Base-by-base conservation (phyloP, 2,797 vertebrate genomes). In the Pseudochirops corinnae region DNA sequence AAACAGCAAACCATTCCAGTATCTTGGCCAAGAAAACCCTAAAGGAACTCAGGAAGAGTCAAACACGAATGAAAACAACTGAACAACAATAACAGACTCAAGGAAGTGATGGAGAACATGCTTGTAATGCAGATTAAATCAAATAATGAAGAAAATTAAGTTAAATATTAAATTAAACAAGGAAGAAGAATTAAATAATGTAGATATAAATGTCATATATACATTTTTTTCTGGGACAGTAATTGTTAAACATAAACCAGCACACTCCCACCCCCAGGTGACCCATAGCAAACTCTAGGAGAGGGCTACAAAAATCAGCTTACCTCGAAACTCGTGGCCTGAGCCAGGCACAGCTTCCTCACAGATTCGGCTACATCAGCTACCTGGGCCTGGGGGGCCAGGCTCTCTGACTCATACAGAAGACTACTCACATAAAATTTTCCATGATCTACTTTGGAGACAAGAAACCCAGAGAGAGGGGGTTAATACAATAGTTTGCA, bases 241-340 rank as follows among this genome's bases (percentile, higher is more conserved):
- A 24, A 50, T 14, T 28, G 33, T 46, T 11, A 82, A 46, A 46
- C 18, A 46, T 82, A 46, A 21, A 24, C 24, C 24, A 26, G 7
- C 39, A 82, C 0, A 39, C 7, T 82, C 74, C n/a, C 39, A 50
- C 1, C 24, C 74, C 74, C 39, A 26, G 0, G 3, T 26, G 39
- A 87, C 2, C 4, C 39, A 11, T 0, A 87, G 87, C 26, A 50
- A 18, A 33, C 28, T 58, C 91, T 29, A 29, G 28, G 55, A 18
- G 33, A 21, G 1, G n/a, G 50, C 95, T 93, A 46, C 50, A 90
- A 5, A 96, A 39, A n/a, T 91, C 24, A 93, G 3, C 98, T 97
- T 98, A 99, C 99, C 99, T 99, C 98, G 31, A 98, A 99, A 97
- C 98, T 99, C 0, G 98, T 98, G 90, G 98, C 98, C 28, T 98